phyloP scores from a whole-genome alignment of 35 echinoderm and acorn worm species.

The Apostichopus californicus region DNA sequence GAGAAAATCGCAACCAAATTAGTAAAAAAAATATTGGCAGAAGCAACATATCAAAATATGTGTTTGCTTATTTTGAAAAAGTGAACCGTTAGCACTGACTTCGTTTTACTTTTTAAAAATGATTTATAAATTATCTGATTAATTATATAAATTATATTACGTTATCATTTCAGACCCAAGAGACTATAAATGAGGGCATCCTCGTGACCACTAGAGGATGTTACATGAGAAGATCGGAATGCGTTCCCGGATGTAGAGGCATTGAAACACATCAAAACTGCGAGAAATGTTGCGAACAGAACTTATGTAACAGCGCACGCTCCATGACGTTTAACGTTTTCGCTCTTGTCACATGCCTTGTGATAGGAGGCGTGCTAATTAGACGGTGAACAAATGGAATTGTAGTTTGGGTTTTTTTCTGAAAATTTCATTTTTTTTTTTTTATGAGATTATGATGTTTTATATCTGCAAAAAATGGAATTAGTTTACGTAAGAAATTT shows the following conservation, averaged over 20 bases:
- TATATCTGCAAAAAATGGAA: too few relatives aligned
- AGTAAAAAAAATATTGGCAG: too few relatives aligned
- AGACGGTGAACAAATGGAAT: background rate
- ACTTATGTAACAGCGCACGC: slow-evolving; percentile 42
- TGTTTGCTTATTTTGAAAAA: too few relatives aligned
- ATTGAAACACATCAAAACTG: slow-evolving; percentile 12
- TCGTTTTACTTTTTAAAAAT: too few relatives aligned
- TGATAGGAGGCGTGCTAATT: background rate
- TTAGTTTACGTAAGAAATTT: too few relatives aligned
- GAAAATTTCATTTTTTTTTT: background rate
- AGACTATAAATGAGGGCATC: slow-evolving; percentile 17
- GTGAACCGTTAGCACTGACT: too few relatives aligned
- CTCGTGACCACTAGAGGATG: slow-evolving; percentile 43
- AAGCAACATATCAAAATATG: too few relatives aligned
- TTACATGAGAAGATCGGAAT: slow-evolving; percentile 34
- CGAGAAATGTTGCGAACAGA: slow-evolving; percentile 53
- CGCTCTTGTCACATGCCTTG: background rate
- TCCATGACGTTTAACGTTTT: slow-evolving; percentile 29
- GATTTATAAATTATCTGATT: too few relatives aligned
- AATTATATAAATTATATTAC: background rate
- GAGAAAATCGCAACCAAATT: too few relatives aligned
- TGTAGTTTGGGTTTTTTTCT: background rate
- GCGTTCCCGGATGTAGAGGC: slow-evolving; percentile 36
- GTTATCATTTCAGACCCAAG: slow-evolving; percentile 24
- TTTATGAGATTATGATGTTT: background rate